Percentiles rank a stretch among this genome's conserved stretches.
Evolutionary conservation across 2,797 vertebrate species (phyloP).

Genomic region (Orestias chungarensis): DNA sequence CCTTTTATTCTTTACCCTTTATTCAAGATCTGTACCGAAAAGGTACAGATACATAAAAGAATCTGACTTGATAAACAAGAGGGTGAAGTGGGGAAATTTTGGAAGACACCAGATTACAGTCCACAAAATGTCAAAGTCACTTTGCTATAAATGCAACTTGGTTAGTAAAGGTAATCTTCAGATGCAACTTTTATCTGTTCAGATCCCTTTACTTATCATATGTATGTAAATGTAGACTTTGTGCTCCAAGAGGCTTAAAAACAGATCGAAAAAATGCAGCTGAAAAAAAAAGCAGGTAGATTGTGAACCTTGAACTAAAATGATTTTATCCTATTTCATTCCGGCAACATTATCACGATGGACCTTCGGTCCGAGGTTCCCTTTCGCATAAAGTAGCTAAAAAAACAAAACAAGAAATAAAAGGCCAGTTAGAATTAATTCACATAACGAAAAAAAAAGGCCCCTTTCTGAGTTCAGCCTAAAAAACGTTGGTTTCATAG

Average conservation of each 20-base stretch:
- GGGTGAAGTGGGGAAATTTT: background rate
- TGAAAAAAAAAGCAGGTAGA: background rate
- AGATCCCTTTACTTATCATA: background rate
- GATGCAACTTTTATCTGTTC: background rate
- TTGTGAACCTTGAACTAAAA: background rate
- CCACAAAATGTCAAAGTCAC: background rate
- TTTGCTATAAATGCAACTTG: background rate
- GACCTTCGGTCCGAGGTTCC: background rate
- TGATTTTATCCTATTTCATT: background rate
- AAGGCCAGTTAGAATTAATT: slow-evolving; percentile 1
- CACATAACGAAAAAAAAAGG: background rate
- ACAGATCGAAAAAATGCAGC: background rate
- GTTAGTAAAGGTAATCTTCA: background rate
- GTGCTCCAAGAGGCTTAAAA: background rate
- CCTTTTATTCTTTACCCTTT: no score
- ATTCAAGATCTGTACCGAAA: no score
- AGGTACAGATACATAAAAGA: no score
- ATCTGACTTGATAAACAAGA: background rate
- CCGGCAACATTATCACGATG: background rate
- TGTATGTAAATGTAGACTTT: background rate
- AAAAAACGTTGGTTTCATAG: background rate
- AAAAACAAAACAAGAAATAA: background rate
- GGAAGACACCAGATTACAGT: background rate
- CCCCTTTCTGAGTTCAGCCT: background rate
- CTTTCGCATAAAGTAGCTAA: slow-evolving; percentile 2